Base-by-base conservation (phyloP, 2,113 vertebrate genomes). In the Acrocephalus arundinaceus region DNA sequence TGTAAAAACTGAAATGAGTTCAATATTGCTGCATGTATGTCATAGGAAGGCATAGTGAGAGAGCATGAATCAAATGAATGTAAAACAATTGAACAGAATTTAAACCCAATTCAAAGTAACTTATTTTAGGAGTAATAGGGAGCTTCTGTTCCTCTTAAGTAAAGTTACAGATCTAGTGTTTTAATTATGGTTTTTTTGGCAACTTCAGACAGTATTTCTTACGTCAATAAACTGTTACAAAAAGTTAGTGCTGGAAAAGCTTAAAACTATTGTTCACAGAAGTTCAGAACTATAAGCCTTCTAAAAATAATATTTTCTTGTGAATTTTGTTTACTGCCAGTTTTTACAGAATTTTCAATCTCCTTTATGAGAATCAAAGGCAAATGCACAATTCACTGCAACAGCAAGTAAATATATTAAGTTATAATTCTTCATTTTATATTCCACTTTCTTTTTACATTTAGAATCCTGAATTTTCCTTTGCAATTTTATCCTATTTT, bases 1-100 rank as follows among this genome's bases (percentile, higher is more conserved):
- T 97, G 67, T 96, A 97, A 98, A 97, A 97, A 95, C 92, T 96
- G 65, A 97, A 97, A 96, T 65, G 20, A 94, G 46, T 96, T 96
- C 83, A 84, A 75, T 96, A 94, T 87, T 97, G 81, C 90, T 96
- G 57, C 30, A 31, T 90, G 23, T 89, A 48, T 83, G 66, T 82
- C 92, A 70, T 30, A 78, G 49, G 13, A 80, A 92, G 22, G 17
- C 17, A 35, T 2, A 41, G 54, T 37, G 25, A 83, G 18, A 86
- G 70, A 91, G 67, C 7, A 51, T 0, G 5, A 94, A 92, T 55
- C 61, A 86, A 91, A 95, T 25, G 15, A 87, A 63, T 80, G 49
- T 61, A 92, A 85, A 94, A 55, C 43, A 91, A 91, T 49, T 30
- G 65, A 89, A 96, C 20, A 18, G 28, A 86, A 59, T 86, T 57